Base-by-base conservation (phyloP, 23 tunicate species). In the Oikopleura albicans region DNA sequence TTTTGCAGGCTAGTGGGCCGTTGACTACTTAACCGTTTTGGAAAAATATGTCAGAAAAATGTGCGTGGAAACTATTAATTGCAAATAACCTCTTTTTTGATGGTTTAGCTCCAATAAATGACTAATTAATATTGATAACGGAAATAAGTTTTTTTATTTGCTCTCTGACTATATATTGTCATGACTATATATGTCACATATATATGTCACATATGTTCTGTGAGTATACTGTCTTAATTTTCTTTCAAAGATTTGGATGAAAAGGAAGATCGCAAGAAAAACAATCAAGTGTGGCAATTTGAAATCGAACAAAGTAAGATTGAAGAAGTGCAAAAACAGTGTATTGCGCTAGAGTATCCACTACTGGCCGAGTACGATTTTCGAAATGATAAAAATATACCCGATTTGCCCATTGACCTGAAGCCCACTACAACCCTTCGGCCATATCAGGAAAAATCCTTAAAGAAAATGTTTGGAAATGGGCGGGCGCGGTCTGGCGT, bases 381-480 rank as follows among this genome's bases (percentile, higher is more conserved):
- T 40, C 88, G 91, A 33, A 93, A 93, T 84, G 98, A 93, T 66
- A 90, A 92, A 31, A 85, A 87, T 83, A 93, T 89, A 75, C 90
- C 90, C 38, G 94, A 90, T 41, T 76, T 93, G 41, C 90, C 88
- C 76, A 90, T 93, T 35, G 94, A 90, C 41, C 84, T 93, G 40
- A 93, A 93, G 75, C 90, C 98, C 16, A 88, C 98, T 22, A 93
- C 98, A 38, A 87, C 88, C 29, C 87, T 93, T 4, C 40, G 98
- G 40, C 98, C 98, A 0, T 93, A 93, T 75, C 94, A 87, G 85
- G 92, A 92, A 84, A 89, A 89, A 85, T 89, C 94, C 83, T 66
- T 93, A 66, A 57, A 91, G 39, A 93, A 93, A 66, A 93, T 93
- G 98, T 90, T 93, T 88, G 94, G 98, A 33, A 93, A 93, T 83